phyloP scores from a whole-genome alignment of 2,113 vertebrate species.

The Seriola rivoliana region DNA sequence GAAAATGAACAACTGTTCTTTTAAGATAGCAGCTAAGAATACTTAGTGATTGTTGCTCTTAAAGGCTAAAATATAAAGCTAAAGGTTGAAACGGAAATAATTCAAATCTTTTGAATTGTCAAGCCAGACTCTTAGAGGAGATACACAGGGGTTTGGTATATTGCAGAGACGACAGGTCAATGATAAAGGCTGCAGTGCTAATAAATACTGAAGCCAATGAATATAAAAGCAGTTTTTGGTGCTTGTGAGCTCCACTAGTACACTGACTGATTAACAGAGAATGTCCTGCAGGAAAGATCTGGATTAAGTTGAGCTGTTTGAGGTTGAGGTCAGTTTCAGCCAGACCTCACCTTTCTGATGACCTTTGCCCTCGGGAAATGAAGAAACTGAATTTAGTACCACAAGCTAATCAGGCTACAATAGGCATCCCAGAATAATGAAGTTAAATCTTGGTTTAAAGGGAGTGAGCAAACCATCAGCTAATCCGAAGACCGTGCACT shows the following conservation, averaged over 20 bases:
- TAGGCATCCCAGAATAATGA: constrained; percentile 17
- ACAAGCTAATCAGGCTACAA: background rate
- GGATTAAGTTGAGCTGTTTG: constrained; percentile 52
- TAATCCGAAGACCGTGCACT: constrained; percentile 22
- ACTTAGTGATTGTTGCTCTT: background rate
- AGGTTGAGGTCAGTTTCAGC: constrained; percentile 63
- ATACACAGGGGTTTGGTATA: constrained; percentile 23
- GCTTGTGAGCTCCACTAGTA: constrained; percentile 40
- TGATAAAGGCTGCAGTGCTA: constrained; percentile 32
- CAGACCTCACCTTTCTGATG: constrained; percentile 58
- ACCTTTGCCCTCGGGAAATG: constrained; percentile 60
- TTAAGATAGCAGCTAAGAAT: background rate
- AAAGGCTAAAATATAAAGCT: background rate
- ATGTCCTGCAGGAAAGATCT: constrained; percentile 48
- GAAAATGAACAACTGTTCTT: background rate
- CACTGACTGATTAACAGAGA: constrained; percentile 69
- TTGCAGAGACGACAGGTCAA: constrained; percentile 31
- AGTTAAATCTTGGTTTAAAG: constrained; percentile 25
- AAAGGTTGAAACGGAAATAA: background rate
- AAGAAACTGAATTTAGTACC: constrained; percentile 31
- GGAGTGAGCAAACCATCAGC: constrained; percentile 20
- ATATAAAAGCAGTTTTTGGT: constrained; percentile 56
- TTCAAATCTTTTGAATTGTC: constrained; percentile 14
- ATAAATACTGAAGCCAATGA: constrained; percentile 58
- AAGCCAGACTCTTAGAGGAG: background rate